Percentiles rank a stretch among this genome's conserved stretches.
These are phyloP conservation scores for Belonocnema kinseyi DNA, from an alignment of 1,140 invertebrate genomes.

Conservation along the genomic window DNA sequence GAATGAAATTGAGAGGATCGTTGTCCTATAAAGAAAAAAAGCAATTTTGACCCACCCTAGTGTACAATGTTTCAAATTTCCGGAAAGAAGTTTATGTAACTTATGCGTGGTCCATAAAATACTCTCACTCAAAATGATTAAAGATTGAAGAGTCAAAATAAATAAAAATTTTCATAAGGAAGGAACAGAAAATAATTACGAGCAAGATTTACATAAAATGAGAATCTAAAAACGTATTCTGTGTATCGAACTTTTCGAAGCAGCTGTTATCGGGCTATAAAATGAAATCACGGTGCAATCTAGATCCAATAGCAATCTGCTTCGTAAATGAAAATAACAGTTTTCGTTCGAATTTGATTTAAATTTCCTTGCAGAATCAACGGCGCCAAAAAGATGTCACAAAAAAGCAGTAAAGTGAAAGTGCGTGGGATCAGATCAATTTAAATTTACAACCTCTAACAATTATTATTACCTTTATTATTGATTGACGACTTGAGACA, in stretches of 20 bases:
- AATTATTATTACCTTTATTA: not conserved
- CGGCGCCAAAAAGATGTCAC: not conserved
- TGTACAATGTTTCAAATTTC: too few relatives aligned
- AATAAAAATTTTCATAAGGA: too few relatives aligned
- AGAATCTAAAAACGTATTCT: too few relatives aligned
- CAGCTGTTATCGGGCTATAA: constrained; percentile 9
- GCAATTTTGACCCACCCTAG: too few relatives aligned
- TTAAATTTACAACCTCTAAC: not conserved
- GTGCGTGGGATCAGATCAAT: not conserved
- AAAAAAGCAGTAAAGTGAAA: not conserved
- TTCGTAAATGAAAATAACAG: constrained; percentile 2
- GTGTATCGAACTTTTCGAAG: not conserved
- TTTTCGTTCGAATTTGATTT: constrained; percentile 13
- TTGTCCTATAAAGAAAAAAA: too few relatives aligned
- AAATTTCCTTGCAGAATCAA: not conserved
- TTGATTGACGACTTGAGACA: not conserved
- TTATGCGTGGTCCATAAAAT: too few relatives aligned
- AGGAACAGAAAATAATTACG: not conserved
- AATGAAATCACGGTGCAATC: constrained; percentile 13
- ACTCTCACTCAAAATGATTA: too few relatives aligned
- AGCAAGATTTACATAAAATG: not conserved
- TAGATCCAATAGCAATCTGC: constrained; percentile 7
- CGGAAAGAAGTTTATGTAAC: too few relatives aligned
- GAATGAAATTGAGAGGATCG: too few relatives aligned
- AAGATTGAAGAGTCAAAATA: too few relatives aligned